Conservation (phyloP, 2,113 vertebrate species). For the Thalassarche chlororhynchos region DNA sequence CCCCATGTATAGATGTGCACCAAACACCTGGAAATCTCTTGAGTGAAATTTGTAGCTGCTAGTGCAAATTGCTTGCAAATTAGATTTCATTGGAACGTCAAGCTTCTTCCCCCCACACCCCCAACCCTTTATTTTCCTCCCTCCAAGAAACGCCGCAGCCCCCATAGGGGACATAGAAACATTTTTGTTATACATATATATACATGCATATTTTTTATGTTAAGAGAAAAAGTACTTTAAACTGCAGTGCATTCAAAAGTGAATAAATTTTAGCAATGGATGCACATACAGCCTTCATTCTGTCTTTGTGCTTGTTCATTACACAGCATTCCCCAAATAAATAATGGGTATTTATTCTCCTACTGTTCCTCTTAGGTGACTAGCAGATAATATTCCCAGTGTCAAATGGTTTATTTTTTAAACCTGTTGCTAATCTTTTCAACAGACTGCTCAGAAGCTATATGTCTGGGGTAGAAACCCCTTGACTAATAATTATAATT, state of each 20-base stretch:
- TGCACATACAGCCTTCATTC: background rate
- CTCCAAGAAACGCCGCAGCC: background rate
- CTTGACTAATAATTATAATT: constrained; percentile 48
- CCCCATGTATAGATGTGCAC: background rate
- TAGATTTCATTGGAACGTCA: background rate
- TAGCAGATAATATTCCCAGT: background rate
- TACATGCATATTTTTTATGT: background rate
- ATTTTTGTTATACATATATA: background rate
- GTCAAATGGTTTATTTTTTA: background rate
- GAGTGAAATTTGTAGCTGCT: background rate
- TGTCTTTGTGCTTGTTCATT: background rate
- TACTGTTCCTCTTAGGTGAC: background rate
- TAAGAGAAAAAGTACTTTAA: background rate
- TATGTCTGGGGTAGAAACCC: background rate
- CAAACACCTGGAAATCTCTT: background rate
- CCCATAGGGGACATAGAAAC: background rate
- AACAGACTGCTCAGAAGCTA: background rate
- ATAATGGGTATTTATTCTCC: background rate
- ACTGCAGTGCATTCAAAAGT: background rate
- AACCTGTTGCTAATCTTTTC: background rate
- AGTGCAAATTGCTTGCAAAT: background rate
- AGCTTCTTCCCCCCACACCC: too few species aligned
- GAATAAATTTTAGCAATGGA: background rate
- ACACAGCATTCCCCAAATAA: background rate
- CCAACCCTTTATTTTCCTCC: background rate